These are phyloP conservation scores for Machimus atricapillus DNA, from an alignment of 2,888 invertebrate genomes.

Conservation along the genomic window DNA sequence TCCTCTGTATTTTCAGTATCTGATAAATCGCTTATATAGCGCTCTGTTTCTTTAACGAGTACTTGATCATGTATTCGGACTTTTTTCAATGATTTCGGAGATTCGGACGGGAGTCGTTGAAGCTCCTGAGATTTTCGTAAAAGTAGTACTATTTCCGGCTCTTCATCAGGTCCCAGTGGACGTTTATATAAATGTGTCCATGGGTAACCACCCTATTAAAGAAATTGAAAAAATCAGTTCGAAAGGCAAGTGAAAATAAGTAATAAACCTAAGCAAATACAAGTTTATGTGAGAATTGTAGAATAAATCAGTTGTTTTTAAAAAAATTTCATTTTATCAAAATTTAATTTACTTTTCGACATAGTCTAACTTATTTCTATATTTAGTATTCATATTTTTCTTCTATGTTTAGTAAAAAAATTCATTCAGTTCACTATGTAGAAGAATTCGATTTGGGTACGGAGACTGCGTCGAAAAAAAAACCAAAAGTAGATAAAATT, in stretches of 20 bases:
- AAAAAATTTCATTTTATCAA: no score
- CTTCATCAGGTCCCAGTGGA: constrained; percentile 64
- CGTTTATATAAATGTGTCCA: constrained; percentile 80
- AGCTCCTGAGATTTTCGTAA: constrained; percentile 60
- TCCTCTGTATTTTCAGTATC: constrained; percentile 55
- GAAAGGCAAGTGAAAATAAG: neutral
- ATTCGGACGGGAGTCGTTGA: constrained; percentile 57
- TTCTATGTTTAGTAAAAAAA: no score
- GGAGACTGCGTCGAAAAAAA: no score
- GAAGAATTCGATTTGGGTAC: no score
- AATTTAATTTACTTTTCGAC: no score
- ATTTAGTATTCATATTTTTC: no score
- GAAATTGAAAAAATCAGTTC: neutral
- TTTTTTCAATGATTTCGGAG: constrained; percentile 61
- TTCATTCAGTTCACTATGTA: no score
- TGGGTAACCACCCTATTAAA: constrained; percentile 73
- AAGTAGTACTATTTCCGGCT: constrained; percentile 60
- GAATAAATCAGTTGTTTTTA: no score
- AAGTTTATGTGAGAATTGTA: no score
- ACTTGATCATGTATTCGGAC: constrained; percentile 62
- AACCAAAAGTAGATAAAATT: no score
- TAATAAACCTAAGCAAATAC: no score
- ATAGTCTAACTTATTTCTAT: no score
- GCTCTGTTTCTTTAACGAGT: constrained; percentile 60
- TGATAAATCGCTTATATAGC: constrained; percentile 60